A percentile compares a stretch with the other conserved stretches of the same genome.
Conservation (phyloP, 2,888 invertebrate genomes). For the Andrena praecox region DNA sequence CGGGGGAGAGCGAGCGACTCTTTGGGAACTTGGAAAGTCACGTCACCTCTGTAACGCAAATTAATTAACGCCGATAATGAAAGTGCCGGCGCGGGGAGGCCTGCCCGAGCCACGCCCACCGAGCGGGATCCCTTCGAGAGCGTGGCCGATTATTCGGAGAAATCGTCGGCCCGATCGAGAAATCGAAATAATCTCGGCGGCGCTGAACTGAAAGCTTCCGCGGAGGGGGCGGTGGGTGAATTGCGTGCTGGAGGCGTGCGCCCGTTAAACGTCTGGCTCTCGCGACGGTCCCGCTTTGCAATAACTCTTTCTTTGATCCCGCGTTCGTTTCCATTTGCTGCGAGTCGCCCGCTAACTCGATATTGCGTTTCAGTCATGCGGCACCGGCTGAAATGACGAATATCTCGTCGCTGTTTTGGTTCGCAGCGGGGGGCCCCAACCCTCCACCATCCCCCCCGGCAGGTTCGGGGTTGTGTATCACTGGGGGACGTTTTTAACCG, state of each 20-base stretch:
- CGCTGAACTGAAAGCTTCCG: not conserved
- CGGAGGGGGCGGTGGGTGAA: not conserved
- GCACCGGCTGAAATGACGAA: conserved; percentile 9
- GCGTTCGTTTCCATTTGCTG: conserved; percentile 58
- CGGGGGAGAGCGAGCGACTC: not conserved
- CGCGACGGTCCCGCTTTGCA: conserved; percentile 41
- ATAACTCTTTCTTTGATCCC: conserved; percentile 64
- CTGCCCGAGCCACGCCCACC: not conserved
- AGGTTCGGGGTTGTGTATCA: no score
- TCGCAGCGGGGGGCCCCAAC: not conserved
- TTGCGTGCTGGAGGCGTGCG: conserved; percentile 8
- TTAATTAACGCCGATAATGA: conserved; percentile 36
- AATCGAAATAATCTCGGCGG: not conserved
- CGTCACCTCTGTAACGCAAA: conserved; percentile 23
- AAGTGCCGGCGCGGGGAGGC: not conserved
- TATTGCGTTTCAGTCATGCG: conserved; percentile 51
- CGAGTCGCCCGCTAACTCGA: conserved; percentile 57
- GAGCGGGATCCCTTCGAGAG: conserved; percentile 2
- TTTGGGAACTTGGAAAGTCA: conserved; percentile 24
- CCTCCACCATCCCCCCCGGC: no score
- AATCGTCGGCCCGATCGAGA: no score
- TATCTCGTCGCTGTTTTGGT: conserved; percentile 10
- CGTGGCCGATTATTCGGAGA: no score
- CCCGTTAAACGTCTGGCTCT: conserved; percentile 14
- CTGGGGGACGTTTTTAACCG: no score